These are phyloP conservation scores for Ptiloglossa arizonensis DNA, from an alignment of 1,140 invertebrate species.

Conservation along the genomic window DNA sequence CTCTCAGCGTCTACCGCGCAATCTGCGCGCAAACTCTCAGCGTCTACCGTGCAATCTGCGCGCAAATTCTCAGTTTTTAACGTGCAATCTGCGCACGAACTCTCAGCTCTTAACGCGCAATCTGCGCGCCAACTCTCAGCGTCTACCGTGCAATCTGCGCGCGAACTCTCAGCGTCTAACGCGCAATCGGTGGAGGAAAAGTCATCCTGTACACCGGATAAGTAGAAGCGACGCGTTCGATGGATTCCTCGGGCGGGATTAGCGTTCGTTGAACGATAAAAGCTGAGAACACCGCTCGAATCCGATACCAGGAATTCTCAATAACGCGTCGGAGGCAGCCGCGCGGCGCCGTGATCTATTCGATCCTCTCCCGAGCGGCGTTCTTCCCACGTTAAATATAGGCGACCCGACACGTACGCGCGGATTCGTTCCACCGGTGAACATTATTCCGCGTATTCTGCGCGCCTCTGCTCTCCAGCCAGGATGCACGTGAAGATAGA, in stretches of 20 bases:
- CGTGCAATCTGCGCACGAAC: too few species aligned
- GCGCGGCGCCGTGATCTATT: background rate
- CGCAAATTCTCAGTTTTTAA: too few species aligned
- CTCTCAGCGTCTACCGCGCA: too few species aligned
- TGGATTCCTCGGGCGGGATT: background rate
- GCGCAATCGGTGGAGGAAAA: background rate
- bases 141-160: too few species aligned
- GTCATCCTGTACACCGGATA: background rate
- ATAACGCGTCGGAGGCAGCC: background rate
- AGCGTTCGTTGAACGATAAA: background rate
- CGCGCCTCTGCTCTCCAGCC: too few species aligned
- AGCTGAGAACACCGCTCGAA: slow-evolving; percentile 1
- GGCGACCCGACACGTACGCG: slow-evolving; percentile 15
- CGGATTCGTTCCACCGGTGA: background rate
- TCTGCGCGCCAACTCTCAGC: too few species aligned
- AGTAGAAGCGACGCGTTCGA: background rate
- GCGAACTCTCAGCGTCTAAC: too few species aligned
- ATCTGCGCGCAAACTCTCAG: too few species aligned
- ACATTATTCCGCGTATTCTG: slow-evolving; percentile 20
- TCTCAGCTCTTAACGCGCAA: too few species aligned
- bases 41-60: too few species aligned
- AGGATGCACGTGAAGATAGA: too few species aligned
- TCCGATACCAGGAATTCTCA: slow-evolving; percentile 15
- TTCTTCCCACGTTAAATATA: slow-evolving; percentile 54
- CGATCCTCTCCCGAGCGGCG: slow-evolving; percentile 6